Evolutionary conservation across 2,113 vertebrate genomes (phyloP).

Genomic region (Sprattus sprattus): DNA sequence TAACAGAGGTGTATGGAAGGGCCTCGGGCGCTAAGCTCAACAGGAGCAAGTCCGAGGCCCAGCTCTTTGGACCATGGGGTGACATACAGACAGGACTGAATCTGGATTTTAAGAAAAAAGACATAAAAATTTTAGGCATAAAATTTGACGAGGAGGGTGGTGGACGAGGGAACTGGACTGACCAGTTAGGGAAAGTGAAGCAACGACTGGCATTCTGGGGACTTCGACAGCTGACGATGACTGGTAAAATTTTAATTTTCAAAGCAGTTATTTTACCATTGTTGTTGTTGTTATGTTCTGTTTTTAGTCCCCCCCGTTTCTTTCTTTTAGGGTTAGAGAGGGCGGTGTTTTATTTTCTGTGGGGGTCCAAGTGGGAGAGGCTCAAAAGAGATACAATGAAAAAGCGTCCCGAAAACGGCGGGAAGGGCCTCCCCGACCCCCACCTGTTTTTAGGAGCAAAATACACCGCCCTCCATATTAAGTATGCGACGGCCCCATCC

Average conservation of each 20-base stretch:
- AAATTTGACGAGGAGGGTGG: neutral
- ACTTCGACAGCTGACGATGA: neutral
- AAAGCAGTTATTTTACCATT: slow-evolving; percentile 30
- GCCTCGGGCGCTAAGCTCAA: slow-evolving; percentile 25
- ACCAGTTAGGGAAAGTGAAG: neutral
- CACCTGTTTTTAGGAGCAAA: too few species aligned
- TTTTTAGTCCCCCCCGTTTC: too few species aligned
- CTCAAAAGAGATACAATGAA: neutral
- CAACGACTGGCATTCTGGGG: slow-evolving; percentile 36
- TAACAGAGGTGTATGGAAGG: slow-evolving; percentile 15
- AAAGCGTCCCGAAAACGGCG: neutral
- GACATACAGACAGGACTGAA: neutral
- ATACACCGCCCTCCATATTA: too few species aligned
- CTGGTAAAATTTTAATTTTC: slow-evolving; percentile 33
- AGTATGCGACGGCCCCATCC: neutral
- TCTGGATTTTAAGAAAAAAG: neutral
- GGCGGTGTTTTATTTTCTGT: too few species aligned
- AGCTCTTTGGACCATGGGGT: slow-evolving; percentile 28
- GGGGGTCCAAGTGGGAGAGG: too few species aligned
- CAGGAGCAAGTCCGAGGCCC: slow-evolving; percentile 30
- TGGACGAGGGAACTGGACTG: neutral
- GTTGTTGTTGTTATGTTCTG: neutral
- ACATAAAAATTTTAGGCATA: neutral
- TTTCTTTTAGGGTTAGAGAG: too few species aligned
- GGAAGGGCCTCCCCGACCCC: neutral